Percentiles rank a stretch among this genome's conserved stretches.
These are phyloP conservation scores for Heliconius melpomene DNA, from an alignment of 1,140 invertebrate genomes.

Conservation along the genomic window DNA sequence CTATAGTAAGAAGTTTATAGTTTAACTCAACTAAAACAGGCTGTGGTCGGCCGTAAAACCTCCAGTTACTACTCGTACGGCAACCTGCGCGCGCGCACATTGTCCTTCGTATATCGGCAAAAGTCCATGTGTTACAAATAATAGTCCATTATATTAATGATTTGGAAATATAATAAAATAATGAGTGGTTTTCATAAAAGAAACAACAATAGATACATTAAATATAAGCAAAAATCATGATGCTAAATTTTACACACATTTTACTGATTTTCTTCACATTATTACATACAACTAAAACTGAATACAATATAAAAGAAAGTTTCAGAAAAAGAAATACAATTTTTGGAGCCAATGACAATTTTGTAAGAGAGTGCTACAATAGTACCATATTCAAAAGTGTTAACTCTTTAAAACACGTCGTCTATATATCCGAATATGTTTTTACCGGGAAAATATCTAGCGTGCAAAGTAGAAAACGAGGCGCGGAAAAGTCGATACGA, in stretches of 20 bases:
- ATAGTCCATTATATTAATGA: background rate
- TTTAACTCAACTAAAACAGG: conserved; percentile 71
- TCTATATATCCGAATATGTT: conserved; percentile 70
- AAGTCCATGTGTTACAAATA: background rate
- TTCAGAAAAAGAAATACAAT: conserved; percentile 73
- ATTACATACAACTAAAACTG: conserved; percentile 37
- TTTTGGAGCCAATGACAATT: conserved; percentile 65
- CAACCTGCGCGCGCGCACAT: conserved; percentile 67
- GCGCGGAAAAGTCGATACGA: conserved; percentile 49
- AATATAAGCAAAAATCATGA: conserved; percentile 13
- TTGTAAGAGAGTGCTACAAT: conserved; percentile 60
- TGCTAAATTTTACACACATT: conserved; percentile 7
- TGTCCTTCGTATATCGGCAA: conserved; percentile 8
- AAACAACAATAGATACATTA: background rate
- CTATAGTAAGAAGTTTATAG: conserved; percentile 56
- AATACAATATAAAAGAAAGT: conserved; percentile 65
- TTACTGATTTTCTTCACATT: background rate
- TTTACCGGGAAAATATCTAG: conserved; percentile 75
- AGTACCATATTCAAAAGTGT: conserved; percentile 70
- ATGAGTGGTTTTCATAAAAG: conserved; percentile 6
- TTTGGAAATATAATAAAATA: conserved; percentile 2
- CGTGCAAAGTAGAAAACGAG: conserved; percentile 56
- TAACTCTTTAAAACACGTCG: conserved; percentile 63
- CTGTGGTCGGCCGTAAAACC: conserved; percentile 69
- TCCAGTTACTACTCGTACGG: conserved; percentile 69